Evolutionary conservation across 37 sponge, comb jelly and placozoan genomes (phyloP).

Genomic region (Spongilla lacustris): DNA sequence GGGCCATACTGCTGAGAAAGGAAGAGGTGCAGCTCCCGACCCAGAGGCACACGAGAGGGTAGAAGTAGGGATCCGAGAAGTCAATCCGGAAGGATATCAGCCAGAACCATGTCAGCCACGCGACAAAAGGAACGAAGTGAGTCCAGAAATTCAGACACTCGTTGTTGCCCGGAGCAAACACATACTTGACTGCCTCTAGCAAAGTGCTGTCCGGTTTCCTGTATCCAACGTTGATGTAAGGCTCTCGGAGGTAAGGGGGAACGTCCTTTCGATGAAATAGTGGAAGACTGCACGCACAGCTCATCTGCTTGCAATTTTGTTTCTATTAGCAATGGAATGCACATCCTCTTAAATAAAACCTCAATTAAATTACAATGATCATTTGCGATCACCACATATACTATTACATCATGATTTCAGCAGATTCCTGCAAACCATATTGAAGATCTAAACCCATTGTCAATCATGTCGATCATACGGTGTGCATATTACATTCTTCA

Average conservation of each 20-base stretch:
- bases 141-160: slow-evolving; percentile 84
- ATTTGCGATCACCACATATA: too few relatives aligned
- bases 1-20: slow-evolving; percentile 73
- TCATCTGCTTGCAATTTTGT: too few relatives aligned
- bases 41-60: slow-evolving; percentile 73
- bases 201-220: slow-evolving; percentile 13
- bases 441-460: too few relatives aligned
- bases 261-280: slow-evolving; percentile 7
- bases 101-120: slow-evolving; percentile 50
- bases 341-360: too few relatives aligned
- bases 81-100: not conserved
- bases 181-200: slow-evolving; percentile 23
- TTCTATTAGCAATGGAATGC: too few relatives aligned
- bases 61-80: slow-evolving; percentile 44
- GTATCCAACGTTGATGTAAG: slow-evolving; percentile 66
- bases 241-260: slow-evolving; percentile 35
- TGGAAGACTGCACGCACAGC: not conserved
- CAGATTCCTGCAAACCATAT: too few relatives aligned
- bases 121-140: slow-evolving; percentile 67
- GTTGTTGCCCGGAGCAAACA: slow-evolving; percentile 54
- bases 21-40: slow-evolving; percentile 44
- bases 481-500: too few relatives aligned
- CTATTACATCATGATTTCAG: too few relatives aligned
- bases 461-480: too few relatives aligned
- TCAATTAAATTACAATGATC: too few relatives aligned